Base-by-base conservation (phyloP, 2,888 invertebrate genomes). In the Celastrina argiolus region DNA sequence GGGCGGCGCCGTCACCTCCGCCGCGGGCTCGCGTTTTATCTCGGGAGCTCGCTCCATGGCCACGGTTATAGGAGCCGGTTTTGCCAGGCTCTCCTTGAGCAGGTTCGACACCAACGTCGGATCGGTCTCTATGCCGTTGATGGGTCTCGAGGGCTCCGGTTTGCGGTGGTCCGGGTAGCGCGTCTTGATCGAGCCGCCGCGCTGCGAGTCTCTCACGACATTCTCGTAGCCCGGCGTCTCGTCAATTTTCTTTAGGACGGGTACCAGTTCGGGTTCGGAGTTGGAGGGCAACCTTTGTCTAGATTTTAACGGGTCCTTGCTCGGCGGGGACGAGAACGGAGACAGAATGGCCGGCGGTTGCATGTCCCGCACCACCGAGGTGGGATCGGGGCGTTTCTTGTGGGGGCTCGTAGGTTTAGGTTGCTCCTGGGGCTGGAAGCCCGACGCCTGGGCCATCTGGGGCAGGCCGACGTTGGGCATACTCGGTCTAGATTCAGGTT, bases 41-140 rank as follows among this genome's bases (percentile, higher is more conserved):
- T 87, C 67, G 0, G 86, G 88, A 0, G 84, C 84, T 67, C 78
- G 85, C 69, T 86, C 92, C 1, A 81, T 85, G 0, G 85, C 85
- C 26, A 84, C 91, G 1, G 84, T 87, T 68, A 89, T 91, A 1
- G 91, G 90, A 0, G 78, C 87, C 0, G 91, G 90, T 71, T 88
- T 88, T 0, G 91, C 93, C 63, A 93, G 79, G 69, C 93, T 93
- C 71, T 95, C 95, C 77, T 95, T 95, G 1, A 95, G 81, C 56
- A 95, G 81, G 75, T 93, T 94, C n/a, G 95, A 94, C 31, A 95
- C 95, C 74, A 95, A 74, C 7, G 93, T 94, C 0, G 95, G 94
- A 75, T 95, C 94, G 0, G 95, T 95, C 82, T 95, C 95, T 12
- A 95, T 93, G 7, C 94, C 94, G 74, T 95, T 95, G 0, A 94